A percentile compares a stretch with the other conserved stretches of the same genome.
Evolutionary conservation across 2,888 invertebrate species (phyloP).

Genomic region (Cephus pulcher): DNA sequence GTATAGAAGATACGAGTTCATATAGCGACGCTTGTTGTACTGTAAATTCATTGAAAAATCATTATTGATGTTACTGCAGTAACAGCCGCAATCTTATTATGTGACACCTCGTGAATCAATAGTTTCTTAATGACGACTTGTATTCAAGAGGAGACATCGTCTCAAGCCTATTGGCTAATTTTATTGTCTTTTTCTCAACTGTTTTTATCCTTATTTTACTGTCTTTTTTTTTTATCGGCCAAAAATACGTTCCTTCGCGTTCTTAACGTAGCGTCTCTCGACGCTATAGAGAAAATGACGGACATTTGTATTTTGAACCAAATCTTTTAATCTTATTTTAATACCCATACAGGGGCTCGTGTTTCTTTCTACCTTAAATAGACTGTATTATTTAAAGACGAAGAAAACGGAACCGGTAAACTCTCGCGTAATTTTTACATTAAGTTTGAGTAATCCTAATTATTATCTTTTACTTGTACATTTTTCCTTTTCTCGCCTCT

Average conservation of each 20-base stretch:
- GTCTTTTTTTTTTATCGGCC: background rate
- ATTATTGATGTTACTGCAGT: background rate
- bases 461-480: background rate
- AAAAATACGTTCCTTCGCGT: background rate
- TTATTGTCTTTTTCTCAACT: background rate
- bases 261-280: background rate
- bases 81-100: background rate
- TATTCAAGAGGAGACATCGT: background rate
- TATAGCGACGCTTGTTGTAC: background rate
- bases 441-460: background rate
- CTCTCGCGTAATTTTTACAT: background rate
- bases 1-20: background rate
- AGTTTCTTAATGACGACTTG: background rate
- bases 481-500: background rate
- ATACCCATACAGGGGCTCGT: background rate
- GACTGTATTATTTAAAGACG: background rate
- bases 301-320: background rate
- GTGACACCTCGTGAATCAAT: background rate
- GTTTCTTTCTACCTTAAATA: background rate
- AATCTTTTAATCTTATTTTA: background rate
- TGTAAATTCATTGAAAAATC: background rate
- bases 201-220: background rate
- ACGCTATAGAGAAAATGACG: background rate
- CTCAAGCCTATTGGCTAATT: background rate
- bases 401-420: background rate